Conservation (phyloP, 2,888 invertebrate species). For the Hypselothyrea guttata region DNA sequence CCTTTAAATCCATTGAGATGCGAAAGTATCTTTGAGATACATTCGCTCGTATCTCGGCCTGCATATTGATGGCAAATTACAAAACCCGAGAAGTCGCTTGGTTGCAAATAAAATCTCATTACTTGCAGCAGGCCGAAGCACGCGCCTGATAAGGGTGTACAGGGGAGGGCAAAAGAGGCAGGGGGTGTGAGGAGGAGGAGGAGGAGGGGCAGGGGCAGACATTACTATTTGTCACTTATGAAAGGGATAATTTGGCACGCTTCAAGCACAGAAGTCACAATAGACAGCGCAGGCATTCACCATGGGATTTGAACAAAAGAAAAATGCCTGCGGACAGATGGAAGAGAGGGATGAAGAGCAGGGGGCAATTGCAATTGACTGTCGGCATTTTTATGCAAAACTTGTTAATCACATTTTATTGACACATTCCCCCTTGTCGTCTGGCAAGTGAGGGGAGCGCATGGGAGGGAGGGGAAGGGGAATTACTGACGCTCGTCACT, state of each 20-base stretch:
- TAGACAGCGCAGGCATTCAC: not conserved
- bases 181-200: not conserved
- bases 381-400: constrained; percentile 73
- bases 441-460: not conserved
- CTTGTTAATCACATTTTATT: constrained; percentile 77
- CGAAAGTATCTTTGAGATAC: not conserved
- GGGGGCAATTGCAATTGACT: constrained; percentile 37
- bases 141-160: constrained; percentile 56
- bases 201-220: constrained; percentile 20
- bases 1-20: constrained; percentile 15
- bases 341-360: not conserved
- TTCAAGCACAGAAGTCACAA: constrained; percentile 22
- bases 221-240: constrained; percentile 76
- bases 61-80: constrained; percentile 75
- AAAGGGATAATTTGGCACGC: constrained; percentile 74
- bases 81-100: constrained; percentile 50
- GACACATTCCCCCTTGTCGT: constrained; percentile 52
- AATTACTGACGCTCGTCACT: constrained; percentile 22
- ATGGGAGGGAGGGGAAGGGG: not conserved
- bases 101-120: constrained; percentile 66
- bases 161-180: not conserved
- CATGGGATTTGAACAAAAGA: constrained; percentile 43
- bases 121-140: constrained; percentile 63
- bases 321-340: constrained; percentile 55
- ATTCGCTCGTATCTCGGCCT: constrained; percentile 31